Evolutionary conservation across 2,888 invertebrate species (phyloP).

Genomic region (Aproaerema taeniolella): DNA sequence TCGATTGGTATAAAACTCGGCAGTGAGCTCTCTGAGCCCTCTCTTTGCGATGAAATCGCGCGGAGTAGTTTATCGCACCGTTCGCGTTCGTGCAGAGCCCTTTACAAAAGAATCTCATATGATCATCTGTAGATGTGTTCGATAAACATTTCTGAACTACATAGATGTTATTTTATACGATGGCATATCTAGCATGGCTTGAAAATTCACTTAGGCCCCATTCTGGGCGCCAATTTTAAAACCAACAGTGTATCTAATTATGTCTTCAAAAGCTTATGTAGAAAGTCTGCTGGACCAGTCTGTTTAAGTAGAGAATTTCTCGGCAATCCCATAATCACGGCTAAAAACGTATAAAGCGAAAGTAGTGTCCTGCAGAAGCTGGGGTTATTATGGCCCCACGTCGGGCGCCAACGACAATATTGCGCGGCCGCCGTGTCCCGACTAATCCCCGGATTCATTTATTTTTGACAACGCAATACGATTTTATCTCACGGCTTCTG

Average conservation of each 20-base stretch:
- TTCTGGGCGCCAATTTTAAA: constrained; percentile 5
- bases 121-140: constrained; percentile 55
- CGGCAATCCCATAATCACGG: constrained; percentile 4
- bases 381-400: constrained; percentile 62
- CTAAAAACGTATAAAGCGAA: constrained; percentile 18
- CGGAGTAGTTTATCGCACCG: constrained; percentile 67
- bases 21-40: constrained; percentile 60
- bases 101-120: constrained; percentile 56
- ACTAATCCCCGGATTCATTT: constrained; percentile 77
- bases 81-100: constrained; percentile 44
- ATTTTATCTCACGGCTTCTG: constrained; percentile 77
- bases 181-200: too few relatives aligned
- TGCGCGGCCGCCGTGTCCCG: constrained; percentile 65
- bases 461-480: constrained; percentile 78
- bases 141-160: constrained; percentile 24
- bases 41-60: constrained; percentile 69
- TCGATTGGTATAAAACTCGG: constrained; percentile 67
- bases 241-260: too few relatives aligned
- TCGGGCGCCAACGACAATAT: constrained; percentile 67
- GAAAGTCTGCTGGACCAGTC: too few relatives aligned
- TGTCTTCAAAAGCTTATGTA: too few relatives aligned
- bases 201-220: neutral
- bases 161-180: neutral
- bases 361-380: constrained; percentile 27
- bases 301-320: too few relatives aligned